phyloP scores from a whole-genome alignment of 1,140 invertebrate genomes.

The Drosophila teissieri region DNA sequence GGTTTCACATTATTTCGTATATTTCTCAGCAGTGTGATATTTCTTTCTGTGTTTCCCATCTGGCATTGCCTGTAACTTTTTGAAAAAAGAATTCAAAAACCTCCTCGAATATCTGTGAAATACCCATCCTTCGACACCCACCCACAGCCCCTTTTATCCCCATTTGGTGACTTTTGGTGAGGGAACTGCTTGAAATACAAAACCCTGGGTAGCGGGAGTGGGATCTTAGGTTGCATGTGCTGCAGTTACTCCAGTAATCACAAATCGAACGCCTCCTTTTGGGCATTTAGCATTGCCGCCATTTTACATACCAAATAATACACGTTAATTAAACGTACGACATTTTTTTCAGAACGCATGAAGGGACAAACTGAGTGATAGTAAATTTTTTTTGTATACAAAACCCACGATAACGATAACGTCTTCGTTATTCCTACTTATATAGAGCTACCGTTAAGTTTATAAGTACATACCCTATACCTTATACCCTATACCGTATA shows the following conservation, averaged over 20 bases:
- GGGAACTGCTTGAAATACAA: conserved; percentile 44
- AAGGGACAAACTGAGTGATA: conserved; percentile 68
- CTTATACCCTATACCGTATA: background rate
- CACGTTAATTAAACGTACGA: conserved; percentile 48
- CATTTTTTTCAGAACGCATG: conserved; percentile 48
- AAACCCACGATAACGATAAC: conserved; percentile 38
- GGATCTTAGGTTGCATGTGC: conserved; percentile 45
- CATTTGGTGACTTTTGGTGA: conserved; percentile 66
- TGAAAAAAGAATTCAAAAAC: conserved; percentile 33
- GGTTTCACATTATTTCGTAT: conserved; percentile 1
- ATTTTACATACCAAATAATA: conserved; percentile 79
- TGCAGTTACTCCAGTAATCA: conserved; percentile 45
- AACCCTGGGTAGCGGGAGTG: background rate
- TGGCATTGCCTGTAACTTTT: conserved; percentile 13
- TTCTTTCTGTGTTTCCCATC: background rate
- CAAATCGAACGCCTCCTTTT: conserved; percentile 19
- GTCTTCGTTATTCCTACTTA: conserved; percentile 65
- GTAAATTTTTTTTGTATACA: conserved; percentile 57
- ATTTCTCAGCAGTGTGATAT: conserved; percentile 18
- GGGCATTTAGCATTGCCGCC: conserved; percentile 73
- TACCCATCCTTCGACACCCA: background rate
- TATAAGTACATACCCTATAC: conserved; percentile 32
- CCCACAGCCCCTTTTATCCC: background rate
- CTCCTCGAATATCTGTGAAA: conserved; percentile 26
- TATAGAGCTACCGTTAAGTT: conserved; percentile 73